Base-by-base conservation (phyloP, 1,140 invertebrate species). In the Temnothorax curvispinosus region DNA sequence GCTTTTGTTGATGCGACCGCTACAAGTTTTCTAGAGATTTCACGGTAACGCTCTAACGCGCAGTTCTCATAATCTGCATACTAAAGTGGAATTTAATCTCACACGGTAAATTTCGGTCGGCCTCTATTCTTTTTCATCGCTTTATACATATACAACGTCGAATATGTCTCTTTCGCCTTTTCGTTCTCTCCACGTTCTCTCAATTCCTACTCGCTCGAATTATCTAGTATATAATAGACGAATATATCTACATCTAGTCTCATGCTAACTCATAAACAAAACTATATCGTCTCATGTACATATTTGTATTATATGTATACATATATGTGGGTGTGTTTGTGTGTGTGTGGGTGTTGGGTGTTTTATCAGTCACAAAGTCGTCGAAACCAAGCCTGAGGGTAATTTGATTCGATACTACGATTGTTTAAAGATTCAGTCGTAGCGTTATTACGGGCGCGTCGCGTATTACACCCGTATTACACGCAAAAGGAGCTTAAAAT, bases 361-460 rank as follows among this genome's bases (percentile, higher is more conserved):
- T 54, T 65, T 85, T 80, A 81, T 89, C 87, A 89, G 84, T 89
- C 88, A 58, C 67, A 47, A 69, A 86, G 32, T n/a, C 38, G 9
- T 54, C 47, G 77, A 86, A 86, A 81, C 32, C 54, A 82, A 87
- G 88, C 74, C 65, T 60, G 85, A 87, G 77, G 52, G 9, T 87
- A 78, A 75, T 89, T 90, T 62, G 88, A 89, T 89, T 90, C 54
- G 77, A 87, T 67, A 78, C 74, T 89, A 89, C 77, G 88, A 90
- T 90, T 87, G 77, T 90, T 90, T 81, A 89, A 77, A 67, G 54
- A 90, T 89, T 90, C 89, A 90, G 89, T 90, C 89, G 77, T 87
- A 80, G 85, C 85, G 77, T 64, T 44, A 47, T 41, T 71, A 54
- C 56, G n/a, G 47, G 41, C 81, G 62, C 69, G 38, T 44, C 15